Evolutionary conservation across 64 coral and sea anemone genomes (phyloP).

Genomic region (Orbicella faveolata): DNA sequence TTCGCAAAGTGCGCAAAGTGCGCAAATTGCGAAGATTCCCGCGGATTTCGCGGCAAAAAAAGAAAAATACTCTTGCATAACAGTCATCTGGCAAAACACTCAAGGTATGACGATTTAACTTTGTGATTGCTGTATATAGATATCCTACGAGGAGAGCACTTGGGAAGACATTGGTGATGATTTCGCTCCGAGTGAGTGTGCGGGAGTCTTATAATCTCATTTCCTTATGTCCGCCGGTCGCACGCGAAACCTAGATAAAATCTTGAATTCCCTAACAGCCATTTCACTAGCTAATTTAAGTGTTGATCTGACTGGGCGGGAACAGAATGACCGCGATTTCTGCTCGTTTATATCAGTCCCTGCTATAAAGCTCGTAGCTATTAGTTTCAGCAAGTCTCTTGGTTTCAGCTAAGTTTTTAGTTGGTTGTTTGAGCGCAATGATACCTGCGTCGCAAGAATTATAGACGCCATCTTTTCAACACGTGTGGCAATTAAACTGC

Average conservation of each 20-base stretch:
- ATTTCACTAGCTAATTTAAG: slow-evolving; percentile 30
- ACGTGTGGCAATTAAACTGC: not conserved
- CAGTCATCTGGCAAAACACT: not conserved
- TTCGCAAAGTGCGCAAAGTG: not conserved
- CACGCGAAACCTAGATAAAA: slow-evolving; percentile 10
- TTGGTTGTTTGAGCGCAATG: not conserved
- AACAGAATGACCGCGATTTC: not conserved
- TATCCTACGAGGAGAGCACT: slow-evolving; percentile 3
- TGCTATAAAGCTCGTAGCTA: no score
- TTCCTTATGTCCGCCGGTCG: not conserved
- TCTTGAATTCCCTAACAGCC: slow-evolving; percentile 29
- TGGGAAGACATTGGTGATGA: not conserved
- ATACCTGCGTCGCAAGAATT: not conserved
- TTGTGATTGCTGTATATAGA: not conserved
- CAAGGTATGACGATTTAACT: not conserved
- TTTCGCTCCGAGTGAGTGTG: not conserved
- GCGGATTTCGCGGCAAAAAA: slow-evolving; percentile 15
- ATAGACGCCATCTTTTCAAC: not conserved
- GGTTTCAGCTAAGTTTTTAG: no score
- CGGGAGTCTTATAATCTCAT: not conserved
- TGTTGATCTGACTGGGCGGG: slow-evolving; percentile 3
- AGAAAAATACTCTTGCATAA: not conserved
- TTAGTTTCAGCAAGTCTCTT: no score
- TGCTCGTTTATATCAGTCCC: not conserved
- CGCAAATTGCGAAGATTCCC: not conserved